phyloP scores from a whole-genome alignment of 2,113 vertebrate species.

The Megaptera novaeangliae region DNA sequence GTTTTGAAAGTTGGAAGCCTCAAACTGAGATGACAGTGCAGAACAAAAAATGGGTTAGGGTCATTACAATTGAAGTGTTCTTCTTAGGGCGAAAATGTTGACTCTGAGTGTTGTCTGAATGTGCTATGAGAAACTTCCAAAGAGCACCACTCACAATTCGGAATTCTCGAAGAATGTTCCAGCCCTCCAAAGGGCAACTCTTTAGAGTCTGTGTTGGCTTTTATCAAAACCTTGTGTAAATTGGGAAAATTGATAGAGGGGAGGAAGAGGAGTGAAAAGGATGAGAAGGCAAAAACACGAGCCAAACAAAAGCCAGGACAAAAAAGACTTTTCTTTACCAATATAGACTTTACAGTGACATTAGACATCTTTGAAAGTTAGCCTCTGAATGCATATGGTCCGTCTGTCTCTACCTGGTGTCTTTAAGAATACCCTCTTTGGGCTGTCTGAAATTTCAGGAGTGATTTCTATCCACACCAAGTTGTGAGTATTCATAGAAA shows the following conservation, averaged over 20 bases:
- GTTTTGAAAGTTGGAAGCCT: constrained; percentile 72
- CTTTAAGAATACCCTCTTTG: constrained; percentile 70
- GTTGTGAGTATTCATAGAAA: constrained; percentile 46
- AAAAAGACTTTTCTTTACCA: constrained; percentile 75
- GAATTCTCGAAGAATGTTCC: constrained; percentile 61
- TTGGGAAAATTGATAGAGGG: constrained; percentile 64
- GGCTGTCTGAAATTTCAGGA: constrained; percentile 72
- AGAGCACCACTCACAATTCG: constrained; percentile 72
- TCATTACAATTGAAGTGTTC: constrained; percentile 51
- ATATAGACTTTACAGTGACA: constrained; percentile 74
- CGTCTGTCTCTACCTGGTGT: constrained; percentile 75
- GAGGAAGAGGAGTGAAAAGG: constrained; percentile 37
- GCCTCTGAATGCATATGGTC: constrained; percentile 70
- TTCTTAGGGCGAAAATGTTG: constrained; percentile 37
- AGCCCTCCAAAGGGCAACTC: constrained; percentile 36
- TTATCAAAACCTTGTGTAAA: constrained; percentile 66
- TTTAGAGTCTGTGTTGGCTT: constrained; percentile 57
- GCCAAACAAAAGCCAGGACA: constrained; percentile 82
- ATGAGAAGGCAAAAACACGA: constrained; percentile 71
- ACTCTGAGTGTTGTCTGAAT: constrained; percentile 58
- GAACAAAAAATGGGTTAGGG: constrained; percentile 62
- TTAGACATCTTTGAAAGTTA: constrained; percentile 78
- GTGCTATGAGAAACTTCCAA: constrained; percentile 70
- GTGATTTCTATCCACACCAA: constrained; percentile 47
- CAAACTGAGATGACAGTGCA: constrained; percentile 68